These are phyloP conservation scores for Metalampra italica DNA, from an alignment of 2,888 invertebrate genomes.

Conservation along the genomic window DNA sequence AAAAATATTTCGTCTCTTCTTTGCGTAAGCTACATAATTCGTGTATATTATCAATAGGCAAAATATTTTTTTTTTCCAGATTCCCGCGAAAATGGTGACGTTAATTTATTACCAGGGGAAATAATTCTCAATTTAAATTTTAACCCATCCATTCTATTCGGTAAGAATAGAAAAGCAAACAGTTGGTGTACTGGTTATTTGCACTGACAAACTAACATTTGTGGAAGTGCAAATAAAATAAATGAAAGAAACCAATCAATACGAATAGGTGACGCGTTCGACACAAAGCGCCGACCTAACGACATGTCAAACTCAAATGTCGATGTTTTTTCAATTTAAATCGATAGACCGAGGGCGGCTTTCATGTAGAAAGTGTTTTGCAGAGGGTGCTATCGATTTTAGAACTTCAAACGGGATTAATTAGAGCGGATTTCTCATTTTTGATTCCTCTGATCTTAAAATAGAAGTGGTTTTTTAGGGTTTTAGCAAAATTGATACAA, in stretches of 20 bases:
- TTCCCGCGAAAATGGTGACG: too few relatives aligned
- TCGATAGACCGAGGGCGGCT: conserved; percentile 51
- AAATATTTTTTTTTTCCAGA: too few relatives aligned
- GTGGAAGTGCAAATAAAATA: conserved; percentile 29
- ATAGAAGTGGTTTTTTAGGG: too few relatives aligned
- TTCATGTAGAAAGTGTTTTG: conserved; percentile 18
- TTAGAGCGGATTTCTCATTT: conserved; percentile 27
- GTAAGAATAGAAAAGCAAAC: not conserved
- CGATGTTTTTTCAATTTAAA: conserved; percentile 68
- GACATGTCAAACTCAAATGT: conserved; percentile 56
- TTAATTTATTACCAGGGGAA: too few relatives aligned
- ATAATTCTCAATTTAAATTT: too few relatives aligned
- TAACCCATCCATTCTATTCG: not conserved
- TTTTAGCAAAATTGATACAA: too few relatives aligned
- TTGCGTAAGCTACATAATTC: too few relatives aligned
- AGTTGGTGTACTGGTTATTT: not conserved
- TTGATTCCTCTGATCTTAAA: conserved; percentile 2
- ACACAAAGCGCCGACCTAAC: conserved; percentile 40
- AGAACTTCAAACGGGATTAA: conserved; percentile 55
- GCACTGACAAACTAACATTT: conserved; percentile 13
- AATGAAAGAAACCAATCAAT: conserved; percentile 45
- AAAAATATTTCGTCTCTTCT: too few relatives aligned
- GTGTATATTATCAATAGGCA: too few relatives aligned
- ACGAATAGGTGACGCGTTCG: conserved; percentile 37
- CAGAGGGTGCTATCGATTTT: conserved; percentile 33